phyloP scores from a whole-genome alignment of 2,797 vertebrate genomes.

The Hozukius guyotensis region DNA sequence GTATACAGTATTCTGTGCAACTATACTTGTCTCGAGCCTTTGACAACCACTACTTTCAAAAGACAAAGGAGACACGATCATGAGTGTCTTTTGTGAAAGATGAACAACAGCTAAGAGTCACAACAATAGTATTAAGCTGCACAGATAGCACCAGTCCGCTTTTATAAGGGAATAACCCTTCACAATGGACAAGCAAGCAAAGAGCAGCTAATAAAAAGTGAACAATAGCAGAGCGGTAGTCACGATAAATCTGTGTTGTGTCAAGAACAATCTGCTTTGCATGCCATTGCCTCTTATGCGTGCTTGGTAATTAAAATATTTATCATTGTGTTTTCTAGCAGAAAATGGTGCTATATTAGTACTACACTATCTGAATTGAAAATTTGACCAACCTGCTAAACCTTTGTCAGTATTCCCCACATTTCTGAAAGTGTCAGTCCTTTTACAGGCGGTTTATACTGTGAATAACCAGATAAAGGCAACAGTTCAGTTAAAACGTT shows the following conservation, averaged over 20 bases:
- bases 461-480: background rate
- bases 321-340: constrained; percentile 39
- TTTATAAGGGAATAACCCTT: constrained; percentile 25
- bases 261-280: constrained; percentile 47
- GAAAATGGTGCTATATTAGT: constrained; percentile 16
- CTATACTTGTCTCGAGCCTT: background rate
- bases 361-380: constrained; percentile 24
- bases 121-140: constrained; percentile 28
- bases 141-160: constrained; percentile 24
- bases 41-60: constrained; percentile 29
- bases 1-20: background rate
- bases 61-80: constrained; percentile 33
- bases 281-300: constrained; percentile 27
- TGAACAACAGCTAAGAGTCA: constrained; percentile 24
- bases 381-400: constrained; percentile 7
- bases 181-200: constrained; percentile 17
- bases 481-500: constrained; percentile 7
- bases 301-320: constrained; percentile 50
- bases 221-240: constrained; percentile 44
- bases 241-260: constrained; percentile 47
- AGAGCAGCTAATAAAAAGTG: constrained; percentile 48
- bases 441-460: background rate
- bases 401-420: background rate
- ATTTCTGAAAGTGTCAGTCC: background rate
- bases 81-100: constrained; percentile 29